phyloP scores from a whole-genome alignment of 2,797 vertebrate species.

The Spinibarbus caldwelli region DNA sequence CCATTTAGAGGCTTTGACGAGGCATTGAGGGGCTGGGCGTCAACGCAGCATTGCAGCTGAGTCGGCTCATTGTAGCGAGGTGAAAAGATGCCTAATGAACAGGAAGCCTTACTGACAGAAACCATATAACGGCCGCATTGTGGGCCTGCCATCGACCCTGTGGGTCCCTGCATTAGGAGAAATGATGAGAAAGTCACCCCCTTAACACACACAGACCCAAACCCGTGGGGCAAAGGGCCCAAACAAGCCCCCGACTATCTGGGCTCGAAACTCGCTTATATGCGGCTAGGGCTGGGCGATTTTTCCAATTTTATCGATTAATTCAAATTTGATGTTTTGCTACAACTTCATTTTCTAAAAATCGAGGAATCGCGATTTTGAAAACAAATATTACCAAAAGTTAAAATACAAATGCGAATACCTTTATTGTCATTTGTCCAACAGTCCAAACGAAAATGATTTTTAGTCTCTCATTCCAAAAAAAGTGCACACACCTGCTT shows the following conservation, averaged over 20 bases:
- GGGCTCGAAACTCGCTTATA: not conserved
- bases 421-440: too few species aligned
- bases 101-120: slow-evolving; percentile 99
- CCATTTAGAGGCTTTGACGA: slow-evolving; percentile 99
- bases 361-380: too few species aligned
- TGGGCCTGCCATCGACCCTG: slow-evolving; percentile 98
- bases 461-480: too few species aligned
- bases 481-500: too few species aligned
- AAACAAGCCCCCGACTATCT: not conserved
- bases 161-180: slow-evolving; percentile 98
- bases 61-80: slow-evolving; percentile 93
- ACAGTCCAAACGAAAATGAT: too few species aligned
- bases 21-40: slow-evolving; percentile 99
- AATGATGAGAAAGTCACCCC: slow-evolving; percentile 97
- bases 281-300: too few species aligned
- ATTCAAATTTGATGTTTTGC: too few species aligned
- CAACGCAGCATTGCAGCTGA: slow-evolving; percentile 95
- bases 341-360: too few species aligned
- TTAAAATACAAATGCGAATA: too few species aligned
- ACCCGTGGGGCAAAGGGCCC: slow-evolving; percentile 74
- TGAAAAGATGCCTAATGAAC: slow-evolving; percentile 99
- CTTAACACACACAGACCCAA: slow-evolving; percentile 24
- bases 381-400: too few species aligned
- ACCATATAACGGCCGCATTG: slow-evolving; percentile 97
- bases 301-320: too few species aligned